Evolutionary conservation across 2,888 invertebrate species (phyloP).

Genomic region (Limulus polyphemus): DNA sequence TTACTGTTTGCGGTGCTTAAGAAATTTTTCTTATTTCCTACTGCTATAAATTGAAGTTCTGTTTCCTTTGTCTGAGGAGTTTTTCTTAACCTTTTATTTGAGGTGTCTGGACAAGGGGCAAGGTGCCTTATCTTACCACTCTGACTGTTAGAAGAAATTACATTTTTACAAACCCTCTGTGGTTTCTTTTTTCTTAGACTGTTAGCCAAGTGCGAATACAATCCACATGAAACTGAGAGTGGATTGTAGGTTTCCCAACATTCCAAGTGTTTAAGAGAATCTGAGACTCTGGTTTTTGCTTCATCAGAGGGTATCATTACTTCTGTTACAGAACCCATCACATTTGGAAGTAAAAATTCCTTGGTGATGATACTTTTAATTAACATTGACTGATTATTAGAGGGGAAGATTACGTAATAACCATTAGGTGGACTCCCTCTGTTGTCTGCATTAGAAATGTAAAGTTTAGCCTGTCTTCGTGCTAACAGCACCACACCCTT

Average conservation of each 20-base stretch:
- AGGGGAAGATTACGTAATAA: constrained; percentile 9
- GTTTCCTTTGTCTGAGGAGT: no score
- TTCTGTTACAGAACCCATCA: not conserved
- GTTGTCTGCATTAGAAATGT: no score
- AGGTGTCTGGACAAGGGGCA: no score
- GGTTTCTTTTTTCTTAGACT: no score
- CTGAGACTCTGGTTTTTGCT: constrained; percentile 1
- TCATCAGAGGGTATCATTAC: constrained; percentile 7
- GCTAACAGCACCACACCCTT: constrained; percentile 6
- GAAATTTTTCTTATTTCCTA: no score
- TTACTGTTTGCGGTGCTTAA: no score
- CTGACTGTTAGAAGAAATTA: no score
- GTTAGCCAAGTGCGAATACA: constrained; percentile 7
- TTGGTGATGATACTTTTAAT: constrained; percentile 10
- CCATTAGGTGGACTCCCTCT: constrained; percentile 3
- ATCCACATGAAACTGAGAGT: constrained; percentile 7
- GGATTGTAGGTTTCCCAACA: constrained; percentile 11
- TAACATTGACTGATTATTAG: constrained; percentile 4
- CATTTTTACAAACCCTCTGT: no score
- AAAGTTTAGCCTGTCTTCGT: constrained; percentile 1
- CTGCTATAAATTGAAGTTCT: no score
- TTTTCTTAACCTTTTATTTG: no score
- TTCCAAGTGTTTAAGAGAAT: constrained; percentile 2
- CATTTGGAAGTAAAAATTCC: constrained; percentile 12
- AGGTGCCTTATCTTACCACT: no score